A percentile compares a stretch with the other conserved stretches of the same genome.
Evolutionary conservation across 2,888 invertebrate species (phyloP).

Genomic region (Pegoplata infirma): DNA sequence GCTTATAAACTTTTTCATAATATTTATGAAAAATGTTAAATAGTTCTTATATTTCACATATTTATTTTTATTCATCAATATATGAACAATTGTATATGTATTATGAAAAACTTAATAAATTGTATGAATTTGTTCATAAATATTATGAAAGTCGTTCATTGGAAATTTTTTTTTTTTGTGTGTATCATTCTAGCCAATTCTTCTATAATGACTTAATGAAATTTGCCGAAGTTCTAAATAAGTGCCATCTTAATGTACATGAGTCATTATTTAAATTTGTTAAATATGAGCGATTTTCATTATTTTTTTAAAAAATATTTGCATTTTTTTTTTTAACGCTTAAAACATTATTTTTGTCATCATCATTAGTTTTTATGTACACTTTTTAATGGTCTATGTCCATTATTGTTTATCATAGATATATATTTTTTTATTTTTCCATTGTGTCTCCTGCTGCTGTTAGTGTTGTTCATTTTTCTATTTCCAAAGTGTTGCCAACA

Average conservation of each 20-base stretch:
- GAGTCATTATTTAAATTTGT: neutral
- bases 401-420: conserved; percentile 56
- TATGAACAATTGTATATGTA: no score
- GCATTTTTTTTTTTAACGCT: conserved; percentile 47
- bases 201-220: no score
- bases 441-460: neutral
- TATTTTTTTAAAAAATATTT: neutral
- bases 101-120: no score
- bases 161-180: no score
- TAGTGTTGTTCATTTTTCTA: conserved; percentile 48
- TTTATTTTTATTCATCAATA: no score
- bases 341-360: conserved; percentile 40
- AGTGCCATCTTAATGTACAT: neutral
- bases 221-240: no score
- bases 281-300: neutral
- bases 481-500: conserved; percentile 56
- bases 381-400: conserved; percentile 58
- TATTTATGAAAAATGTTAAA: no score
- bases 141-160: no score
- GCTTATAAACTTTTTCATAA: no score
- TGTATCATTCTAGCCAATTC: no score
- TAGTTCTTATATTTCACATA: no score
- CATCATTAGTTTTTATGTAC: conserved; percentile 54
- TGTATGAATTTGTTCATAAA: no score
- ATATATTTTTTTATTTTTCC: conserved; percentile 28